Conservation (phyloP, 1,140 invertebrate genomes). For the Saxidomus purpurata region DNA sequence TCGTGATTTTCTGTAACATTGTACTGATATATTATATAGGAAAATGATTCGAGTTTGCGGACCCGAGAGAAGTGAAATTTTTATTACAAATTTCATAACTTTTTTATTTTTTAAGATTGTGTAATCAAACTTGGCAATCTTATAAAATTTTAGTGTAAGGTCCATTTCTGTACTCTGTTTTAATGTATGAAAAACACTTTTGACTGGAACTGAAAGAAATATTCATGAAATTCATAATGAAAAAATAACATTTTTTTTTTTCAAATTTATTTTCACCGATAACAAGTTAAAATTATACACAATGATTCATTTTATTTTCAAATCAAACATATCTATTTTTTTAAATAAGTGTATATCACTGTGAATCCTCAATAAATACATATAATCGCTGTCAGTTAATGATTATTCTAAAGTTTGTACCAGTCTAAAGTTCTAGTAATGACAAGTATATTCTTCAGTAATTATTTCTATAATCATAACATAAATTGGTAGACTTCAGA, state of each 20-base stretch:
- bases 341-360: slow-evolving; percentile 7
- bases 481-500: slow-evolving; percentile 22
- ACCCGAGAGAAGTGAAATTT: too few species aligned
- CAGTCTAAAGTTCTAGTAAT: too few species aligned
- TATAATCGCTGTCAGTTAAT: too few species aligned
- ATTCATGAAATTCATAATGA: slow-evolving; percentile 17
- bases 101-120: neutral
- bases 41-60: too few species aligned
- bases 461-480: slow-evolving; percentile 18
- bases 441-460: too few species aligned
- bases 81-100: slow-evolving; percentile 17
- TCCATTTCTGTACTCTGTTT: too few species aligned
- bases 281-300: neutral
- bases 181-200: too few species aligned
- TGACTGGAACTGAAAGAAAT: neutral
- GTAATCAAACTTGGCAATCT: neutral
- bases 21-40: too few species aligned
- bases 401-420: too few species aligned
- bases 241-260: slow-evolving; percentile 23
- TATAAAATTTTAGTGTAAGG: neutral
- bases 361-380: slow-evolving; percentile 22
- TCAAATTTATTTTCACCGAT: neutral
- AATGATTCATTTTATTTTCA: neutral
- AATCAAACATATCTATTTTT: too few species aligned
- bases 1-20: too few species aligned